Base-by-base conservation (phyloP, 2,888 invertebrate genomes). In the Phymatocera aterrima region DNA sequence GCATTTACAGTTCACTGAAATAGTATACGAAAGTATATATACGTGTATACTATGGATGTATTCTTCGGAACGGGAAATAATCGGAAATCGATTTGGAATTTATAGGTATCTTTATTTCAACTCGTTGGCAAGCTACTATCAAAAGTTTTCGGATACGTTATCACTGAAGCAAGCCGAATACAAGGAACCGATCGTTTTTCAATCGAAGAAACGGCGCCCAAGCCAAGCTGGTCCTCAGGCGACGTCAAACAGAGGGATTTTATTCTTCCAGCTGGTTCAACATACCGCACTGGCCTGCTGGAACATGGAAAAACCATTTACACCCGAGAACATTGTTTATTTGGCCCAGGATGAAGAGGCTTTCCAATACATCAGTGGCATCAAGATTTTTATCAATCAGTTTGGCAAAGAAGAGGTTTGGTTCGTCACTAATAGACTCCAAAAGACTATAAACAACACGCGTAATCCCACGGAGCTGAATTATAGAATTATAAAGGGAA, bases 211-310 rank as follows among this genome's bases (percentile, higher is more conserved):
- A 70, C 87, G 87, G 77, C 88, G 90, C 34, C 83, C 83, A n/a
- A 90, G 90, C 79, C 90, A 90, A 79, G 89, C 90, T 12, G 90
- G 90, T 37, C 88, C 85, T n/a, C 90, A 90, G 77, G 90, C 90
- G 18, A 90, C 85, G 57, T 90, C 90, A 2, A 85, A 83, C 57
- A 84, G 84, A 15, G 90, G 90, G 12, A 86, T 90, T 60, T 84
- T 91, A 82, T 91, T 90, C 84, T 91, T 91, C 84, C 91, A 91
- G 79, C 87, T 91, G 51, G 89, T 89, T 77, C 85, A 89, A 79
- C 84, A 86, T 80, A 91, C 90, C 40, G 88, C 91, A 1, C 81
- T 91, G 28, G 90, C 89, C 34, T 91, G 91, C 81, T 91, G 91
- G 89, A 90, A 91, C 84, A 90, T 91, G 77, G 87, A 87, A 81